A percentile compares a stretch with the other conserved stretches of the same genome.
These are phyloP conservation scores for Catharus minimus DNA, from an alignment of 2,113 vertebrate species.

Conservation along the genomic window DNA sequence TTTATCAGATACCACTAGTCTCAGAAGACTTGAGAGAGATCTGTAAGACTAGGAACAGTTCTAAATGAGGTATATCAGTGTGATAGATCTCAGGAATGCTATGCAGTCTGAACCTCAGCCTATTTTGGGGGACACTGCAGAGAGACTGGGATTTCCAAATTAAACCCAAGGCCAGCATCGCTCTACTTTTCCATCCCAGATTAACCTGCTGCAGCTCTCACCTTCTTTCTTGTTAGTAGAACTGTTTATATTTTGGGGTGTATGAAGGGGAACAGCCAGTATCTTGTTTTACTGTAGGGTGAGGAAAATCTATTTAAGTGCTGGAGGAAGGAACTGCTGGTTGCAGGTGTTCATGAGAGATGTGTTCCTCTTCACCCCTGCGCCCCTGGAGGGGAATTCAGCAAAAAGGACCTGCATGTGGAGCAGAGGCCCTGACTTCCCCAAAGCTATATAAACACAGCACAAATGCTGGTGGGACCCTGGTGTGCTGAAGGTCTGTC, in stretches of 20 bases:
- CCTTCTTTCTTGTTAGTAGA: background rate
- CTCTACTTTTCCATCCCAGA: background rate
- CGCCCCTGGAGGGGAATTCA: slow-evolving; percentile 71
- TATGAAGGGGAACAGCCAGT: slow-evolving; percentile 38
- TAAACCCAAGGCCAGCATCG: background rate
- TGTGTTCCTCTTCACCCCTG: slow-evolving; percentile 69
- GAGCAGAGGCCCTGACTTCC: slow-evolving; percentile 57
- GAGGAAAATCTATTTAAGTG: slow-evolving; percentile 52
- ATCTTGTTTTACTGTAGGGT: background rate
- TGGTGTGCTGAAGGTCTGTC: fast-evolving
- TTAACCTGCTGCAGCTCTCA: background rate
- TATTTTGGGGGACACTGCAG: background rate
- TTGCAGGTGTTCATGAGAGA: slow-evolving; percentile 67
- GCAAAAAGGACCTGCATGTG: slow-evolving; percentile 22
- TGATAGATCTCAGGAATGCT: background rate
- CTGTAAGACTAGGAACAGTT: background rate
- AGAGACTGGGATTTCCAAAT: background rate
- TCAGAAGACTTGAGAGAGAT: background rate
- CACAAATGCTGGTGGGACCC: background rate
- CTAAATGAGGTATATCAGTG: background rate
- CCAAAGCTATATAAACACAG: slow-evolving; percentile 37
- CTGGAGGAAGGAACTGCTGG: slow-evolving; percentile 57
- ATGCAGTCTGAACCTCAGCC: background rate
- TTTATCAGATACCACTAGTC: background rate
- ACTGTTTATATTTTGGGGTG: background rate